Evolutionary conservation across 2,888 invertebrate species (phyloP).

Genomic region (Drosophila pseudotakahashii): DNA sequence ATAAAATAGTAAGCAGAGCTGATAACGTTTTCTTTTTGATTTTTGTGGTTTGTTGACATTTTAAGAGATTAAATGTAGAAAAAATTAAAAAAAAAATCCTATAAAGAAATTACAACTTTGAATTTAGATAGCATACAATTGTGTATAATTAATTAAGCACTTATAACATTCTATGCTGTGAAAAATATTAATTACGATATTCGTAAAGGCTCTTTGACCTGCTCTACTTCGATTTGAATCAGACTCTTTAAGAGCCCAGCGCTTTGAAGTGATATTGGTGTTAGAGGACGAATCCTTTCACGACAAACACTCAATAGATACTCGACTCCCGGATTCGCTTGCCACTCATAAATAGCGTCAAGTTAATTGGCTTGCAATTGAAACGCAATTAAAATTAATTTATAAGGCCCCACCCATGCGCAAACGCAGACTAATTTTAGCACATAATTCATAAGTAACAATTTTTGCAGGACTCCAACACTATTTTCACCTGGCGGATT

Average conservation of each 20-base stretch:
- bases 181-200: neutral
- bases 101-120: neutral
- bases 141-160: too few relatives aligned
- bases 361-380: constrained; percentile 73
- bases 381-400: constrained; percentile 72
- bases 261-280: neutral
- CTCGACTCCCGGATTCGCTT: constrained; percentile 1
- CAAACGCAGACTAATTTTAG: constrained; percentile 50
- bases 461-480: constrained; percentile 35
- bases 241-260: neutral
- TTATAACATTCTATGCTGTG: neutral
- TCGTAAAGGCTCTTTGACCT: constrained; percentile 5
- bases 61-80: neutral
- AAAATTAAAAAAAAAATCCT: neutral
- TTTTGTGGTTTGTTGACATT: neutral
- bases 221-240: neutral
- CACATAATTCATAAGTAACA: constrained; percentile 57
- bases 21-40: neutral
- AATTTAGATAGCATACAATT: too few relatives aligned
- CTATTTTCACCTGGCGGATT: constrained; percentile 44
- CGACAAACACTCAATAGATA: neutral
- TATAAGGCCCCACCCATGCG: constrained; percentile 38
- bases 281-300: neutral
- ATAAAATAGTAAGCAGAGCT: neutral
- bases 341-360: constrained; percentile 29